phyloP scores from a whole-genome alignment of 2,797 vertebrate genomes.

The Alca torda region DNA sequence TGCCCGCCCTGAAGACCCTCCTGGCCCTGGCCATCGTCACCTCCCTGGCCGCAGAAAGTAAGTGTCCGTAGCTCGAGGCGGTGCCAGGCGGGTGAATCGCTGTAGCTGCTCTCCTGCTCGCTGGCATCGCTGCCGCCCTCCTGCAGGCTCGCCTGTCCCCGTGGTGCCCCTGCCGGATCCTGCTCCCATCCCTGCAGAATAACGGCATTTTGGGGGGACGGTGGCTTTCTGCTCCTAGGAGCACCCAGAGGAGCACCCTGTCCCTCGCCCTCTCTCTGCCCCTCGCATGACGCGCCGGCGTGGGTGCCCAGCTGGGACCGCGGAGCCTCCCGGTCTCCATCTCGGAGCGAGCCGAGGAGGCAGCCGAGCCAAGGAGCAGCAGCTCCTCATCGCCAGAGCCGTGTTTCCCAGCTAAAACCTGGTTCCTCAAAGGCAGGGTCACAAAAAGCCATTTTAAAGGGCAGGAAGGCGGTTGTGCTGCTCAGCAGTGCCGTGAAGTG shows the following conservation, averaged over 20 bases:
- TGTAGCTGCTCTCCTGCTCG: background rate
- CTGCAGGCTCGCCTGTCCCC: rapidly evolving
- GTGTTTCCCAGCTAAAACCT: background rate
- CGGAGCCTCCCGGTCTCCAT: background rate
- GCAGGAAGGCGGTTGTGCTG: background rate
- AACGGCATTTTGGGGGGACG: rapidly evolving
- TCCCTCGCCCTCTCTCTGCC: background rate
- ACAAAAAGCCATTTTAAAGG: rapidly evolving
- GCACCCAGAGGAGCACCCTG: background rate
- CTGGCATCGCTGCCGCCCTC: background rate
- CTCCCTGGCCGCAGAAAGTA: constrained; percentile 74
- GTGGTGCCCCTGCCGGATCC: rapidly evolving
- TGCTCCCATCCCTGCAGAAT: background rate
- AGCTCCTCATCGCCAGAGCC: rapidly evolving
- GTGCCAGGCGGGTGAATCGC: rapidly evolving
- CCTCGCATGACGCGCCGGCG: rapidly evolving
- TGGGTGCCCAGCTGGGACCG: background rate
- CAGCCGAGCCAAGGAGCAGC: background rate
- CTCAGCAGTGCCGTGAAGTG: rapidly evolving
- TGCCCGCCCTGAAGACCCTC: constrained; percentile 72
- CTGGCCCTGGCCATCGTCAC: constrained; percentile 73
- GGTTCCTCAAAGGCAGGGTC: background rate
- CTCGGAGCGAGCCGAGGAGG: rapidly evolving
- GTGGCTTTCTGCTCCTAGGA: background rate
- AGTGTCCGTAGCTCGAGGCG: constrained; percentile 45